A percentile compares a stretch with the other conserved stretches of the same genome.
Conservation (phyloP, 1,140 invertebrate species). For the Drosophila sucinea region DNA sequence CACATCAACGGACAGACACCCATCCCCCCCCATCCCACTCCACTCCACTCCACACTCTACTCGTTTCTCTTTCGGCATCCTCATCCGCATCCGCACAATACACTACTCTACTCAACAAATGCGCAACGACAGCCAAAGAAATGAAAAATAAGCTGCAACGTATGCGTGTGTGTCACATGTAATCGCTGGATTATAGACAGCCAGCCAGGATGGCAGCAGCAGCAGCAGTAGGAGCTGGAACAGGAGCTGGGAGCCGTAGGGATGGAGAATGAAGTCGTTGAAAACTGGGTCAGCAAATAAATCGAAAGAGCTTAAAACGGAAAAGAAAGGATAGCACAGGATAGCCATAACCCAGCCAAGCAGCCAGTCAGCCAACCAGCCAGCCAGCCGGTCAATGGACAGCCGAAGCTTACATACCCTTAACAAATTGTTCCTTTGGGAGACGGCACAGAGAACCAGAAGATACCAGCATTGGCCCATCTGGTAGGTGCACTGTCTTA, state of each 20-base stretch:
- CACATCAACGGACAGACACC: not conserved
- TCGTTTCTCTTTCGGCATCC: not conserved
- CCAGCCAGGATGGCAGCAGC: slow-evolving; percentile 28
- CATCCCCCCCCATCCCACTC: not conserved
- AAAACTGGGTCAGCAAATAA: slow-evolving; percentile 79
- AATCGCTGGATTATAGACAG: slow-evolving; percentile 78
- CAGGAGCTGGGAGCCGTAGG: not conserved
- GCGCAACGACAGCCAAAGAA: slow-evolving; percentile 65
- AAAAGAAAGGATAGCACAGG: slow-evolving; percentile 44
- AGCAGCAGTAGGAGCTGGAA: slow-evolving; percentile 32
- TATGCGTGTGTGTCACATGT: slow-evolving; percentile 79
- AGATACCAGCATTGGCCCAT: not conserved
- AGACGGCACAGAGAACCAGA: not conserved
- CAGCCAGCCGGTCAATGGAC: slow-evolving; percentile 17
- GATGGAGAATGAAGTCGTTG: slow-evolving; percentile 19
- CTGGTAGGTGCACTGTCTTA: slow-evolving; percentile 3
- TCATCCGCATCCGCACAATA: slow-evolving; percentile 3
- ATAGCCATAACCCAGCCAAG: slow-evolving; percentile 16
- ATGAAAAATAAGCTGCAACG: slow-evolving; percentile 80
- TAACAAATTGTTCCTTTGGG: slow-evolving; percentile 32
- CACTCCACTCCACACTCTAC: not conserved
- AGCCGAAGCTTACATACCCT: slow-evolving; percentile 44
- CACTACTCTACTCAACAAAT: slow-evolving; percentile 20
- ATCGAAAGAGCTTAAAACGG: slow-evolving; percentile 69
- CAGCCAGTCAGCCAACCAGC: not conserved